Percentiles rank a stretch among this genome's conserved stretches.
These are phyloP conservation scores for Plumapathes pennacea DNA, from an alignment of 92 coral and sea anemone genomes.

Conservation along the genomic window DNA sequence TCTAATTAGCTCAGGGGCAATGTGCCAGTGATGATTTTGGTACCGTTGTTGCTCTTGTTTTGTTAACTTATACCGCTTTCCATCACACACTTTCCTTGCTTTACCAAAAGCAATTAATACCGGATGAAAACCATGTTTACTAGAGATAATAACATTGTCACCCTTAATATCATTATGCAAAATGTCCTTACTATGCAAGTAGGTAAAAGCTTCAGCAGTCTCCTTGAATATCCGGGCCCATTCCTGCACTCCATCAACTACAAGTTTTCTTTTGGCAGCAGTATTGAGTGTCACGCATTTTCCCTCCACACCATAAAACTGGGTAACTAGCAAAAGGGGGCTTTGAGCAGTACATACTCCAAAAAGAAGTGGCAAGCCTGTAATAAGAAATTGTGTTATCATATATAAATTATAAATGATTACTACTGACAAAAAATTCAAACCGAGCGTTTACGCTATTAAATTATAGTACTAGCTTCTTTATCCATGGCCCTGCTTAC, in stretches of 20 bases:
- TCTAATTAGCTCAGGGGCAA: conserved; percentile 28
- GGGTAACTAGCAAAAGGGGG: conserved; percentile 21
- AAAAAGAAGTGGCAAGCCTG: conserved; percentile 39
- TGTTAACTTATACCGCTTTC: conserved; percentile 1
- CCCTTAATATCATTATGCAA: conserved; percentile 41
- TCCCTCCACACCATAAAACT: conserved; percentile 33
- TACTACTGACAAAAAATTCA: too few relatives aligned
- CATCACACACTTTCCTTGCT: conserved; percentile 2
- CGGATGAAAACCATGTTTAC: conserved; percentile 6
- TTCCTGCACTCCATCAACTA: not conserved
- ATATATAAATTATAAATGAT: too few relatives aligned
- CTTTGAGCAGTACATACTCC: conserved; percentile 10
- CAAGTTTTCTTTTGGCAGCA: too few relatives aligned
- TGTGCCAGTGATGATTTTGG: conserved; percentile 11
- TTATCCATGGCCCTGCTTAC: not conserved
- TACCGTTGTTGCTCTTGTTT: conserved; percentile 5
- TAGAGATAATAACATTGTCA: conserved; percentile 20
- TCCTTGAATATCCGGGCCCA: conserved; percentile 4
- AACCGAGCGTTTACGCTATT: not conserved
- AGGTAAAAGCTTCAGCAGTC: conserved; percentile 9
- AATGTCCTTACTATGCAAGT: conserved; percentile 9
- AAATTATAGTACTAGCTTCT: not conserved
- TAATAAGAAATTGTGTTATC: not conserved
- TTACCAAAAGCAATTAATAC: conserved; percentile 44
- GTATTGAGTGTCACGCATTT: conserved; percentile 34